phyloP scores from a whole-genome alignment of 2,113 vertebrate genomes.

The Nycticebus coucang region DNA sequence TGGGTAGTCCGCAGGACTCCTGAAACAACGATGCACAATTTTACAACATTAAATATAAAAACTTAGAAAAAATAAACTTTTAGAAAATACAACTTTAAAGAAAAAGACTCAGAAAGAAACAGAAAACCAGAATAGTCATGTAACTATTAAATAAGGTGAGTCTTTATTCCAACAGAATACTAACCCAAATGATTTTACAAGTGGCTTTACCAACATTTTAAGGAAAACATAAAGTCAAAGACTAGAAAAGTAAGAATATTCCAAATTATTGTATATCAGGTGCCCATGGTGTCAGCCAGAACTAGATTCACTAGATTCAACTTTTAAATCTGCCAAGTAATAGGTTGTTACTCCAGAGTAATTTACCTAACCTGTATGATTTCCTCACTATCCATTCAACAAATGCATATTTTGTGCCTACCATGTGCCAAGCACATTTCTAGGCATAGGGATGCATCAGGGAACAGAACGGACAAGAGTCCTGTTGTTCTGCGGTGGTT shows the following conservation, averaged over 20 bases:
- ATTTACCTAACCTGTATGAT: neutral
- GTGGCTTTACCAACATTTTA: neutral
- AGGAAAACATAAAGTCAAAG: neutral
- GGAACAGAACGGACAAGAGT: neutral
- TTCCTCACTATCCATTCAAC: neutral
- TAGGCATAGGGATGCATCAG: rapidly evolving
- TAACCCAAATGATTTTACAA: neutral
- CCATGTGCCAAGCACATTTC: neutral
- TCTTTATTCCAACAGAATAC: neutral
- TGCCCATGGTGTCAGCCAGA: neutral
- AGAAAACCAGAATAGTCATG: neutral
- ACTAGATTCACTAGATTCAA: neutral
- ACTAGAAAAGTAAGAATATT: neutral
- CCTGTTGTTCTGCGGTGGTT: neutral
- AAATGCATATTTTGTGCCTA: neutral
- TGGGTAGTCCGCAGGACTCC: neutral
- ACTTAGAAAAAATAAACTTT: neutral
- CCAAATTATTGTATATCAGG: neutral
- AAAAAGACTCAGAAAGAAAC: neutral
- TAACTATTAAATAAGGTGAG: neutral
- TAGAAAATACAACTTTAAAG: neutral
- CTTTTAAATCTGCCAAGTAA: neutral
- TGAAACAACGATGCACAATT: neutral
- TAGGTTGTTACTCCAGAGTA: neutral
- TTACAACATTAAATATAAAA: neutral